These are phyloP conservation scores for Alviniconcha strummeri DNA, from an alignment of 2,888 invertebrate genomes.

Conservation along the genomic window DNA sequence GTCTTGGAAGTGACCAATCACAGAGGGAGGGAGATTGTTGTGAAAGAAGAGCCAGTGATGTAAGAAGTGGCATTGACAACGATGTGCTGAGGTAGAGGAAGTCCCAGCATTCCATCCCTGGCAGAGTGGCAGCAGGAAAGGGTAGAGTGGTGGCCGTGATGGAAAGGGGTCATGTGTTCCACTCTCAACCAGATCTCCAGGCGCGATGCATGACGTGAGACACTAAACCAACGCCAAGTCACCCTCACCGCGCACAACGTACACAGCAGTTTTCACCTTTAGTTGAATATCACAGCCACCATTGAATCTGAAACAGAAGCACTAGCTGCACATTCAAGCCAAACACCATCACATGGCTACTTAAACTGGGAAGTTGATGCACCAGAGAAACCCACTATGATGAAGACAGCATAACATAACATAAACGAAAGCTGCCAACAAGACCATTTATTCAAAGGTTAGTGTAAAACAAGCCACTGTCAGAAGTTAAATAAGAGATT, in stretches of 20 bases:
- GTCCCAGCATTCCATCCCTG: neutral
- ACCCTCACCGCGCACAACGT: neutral
- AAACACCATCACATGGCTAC: too few relatives aligned
- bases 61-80: slow-evolving; percentile 11
- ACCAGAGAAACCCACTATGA: too few relatives aligned
- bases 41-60: neutral
- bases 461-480: too few relatives aligned
- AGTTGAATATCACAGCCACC: slow-evolving; percentile 8
- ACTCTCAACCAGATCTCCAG: too few relatives aligned
- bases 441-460: too few relatives aligned
- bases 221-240: neutral
- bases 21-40: neutral
- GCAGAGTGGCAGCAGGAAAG: neutral
- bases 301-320: neutral
- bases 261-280: slow-evolving; percentile 15
- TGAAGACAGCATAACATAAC: too few relatives aligned
- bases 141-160: too few relatives aligned
- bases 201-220: neutral
- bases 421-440: too few relatives aligned
- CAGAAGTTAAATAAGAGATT: too few relatives aligned
- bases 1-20: neutral
- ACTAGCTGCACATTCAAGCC: too few relatives aligned
- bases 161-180: too few relatives aligned
- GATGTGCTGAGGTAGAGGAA: slow-evolving; percentile 12
- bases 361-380: too few relatives aligned